Percentiles rank a stretch among this genome's conserved stretches.
These are phyloP conservation scores for Eira barbara DNA, from an alignment of 2,113 vertebrate genomes.

Conservation along the genomic window DNA sequence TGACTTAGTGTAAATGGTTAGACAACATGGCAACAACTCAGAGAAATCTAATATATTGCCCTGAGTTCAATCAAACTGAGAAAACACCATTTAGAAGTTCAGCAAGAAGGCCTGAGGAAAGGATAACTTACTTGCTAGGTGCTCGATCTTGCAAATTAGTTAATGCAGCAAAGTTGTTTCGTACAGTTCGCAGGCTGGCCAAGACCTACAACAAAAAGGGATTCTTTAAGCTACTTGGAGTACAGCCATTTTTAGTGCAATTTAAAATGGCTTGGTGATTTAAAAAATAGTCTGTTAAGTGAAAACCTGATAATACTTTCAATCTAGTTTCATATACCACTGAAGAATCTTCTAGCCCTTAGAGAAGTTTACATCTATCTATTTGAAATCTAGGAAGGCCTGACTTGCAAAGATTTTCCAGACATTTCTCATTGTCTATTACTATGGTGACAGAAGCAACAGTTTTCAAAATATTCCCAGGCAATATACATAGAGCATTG, in stretches of 20 bases:
- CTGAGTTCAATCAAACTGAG: neutral
- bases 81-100: neutral
- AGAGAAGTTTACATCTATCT: neutral
- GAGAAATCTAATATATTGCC: neutral
- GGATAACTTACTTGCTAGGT: constrained; percentile 93
- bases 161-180: constrained; percentile 98
- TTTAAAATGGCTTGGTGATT: neutral
- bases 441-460: neutral
- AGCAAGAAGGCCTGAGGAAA: neutral
- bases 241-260: neutral
- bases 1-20: neutral
- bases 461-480: neutral
- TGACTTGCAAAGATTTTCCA: neutral
- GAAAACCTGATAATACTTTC: neutral
- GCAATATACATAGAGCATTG: neutral
- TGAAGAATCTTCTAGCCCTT: neutral
- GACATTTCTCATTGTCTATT: neutral
- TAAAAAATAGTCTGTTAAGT: neutral
- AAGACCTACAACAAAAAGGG: constrained; percentile 88
- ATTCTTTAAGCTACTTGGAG: constrained; percentile 14
- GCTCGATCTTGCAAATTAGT: constrained; percentile 96
- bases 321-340: neutral
- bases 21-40: neutral
- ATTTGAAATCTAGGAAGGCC: neutral
- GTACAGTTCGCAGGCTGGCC: constrained; percentile 97